Conservation (phyloP, 2,113 vertebrate species). For the Colinus virginianus region DNA sequence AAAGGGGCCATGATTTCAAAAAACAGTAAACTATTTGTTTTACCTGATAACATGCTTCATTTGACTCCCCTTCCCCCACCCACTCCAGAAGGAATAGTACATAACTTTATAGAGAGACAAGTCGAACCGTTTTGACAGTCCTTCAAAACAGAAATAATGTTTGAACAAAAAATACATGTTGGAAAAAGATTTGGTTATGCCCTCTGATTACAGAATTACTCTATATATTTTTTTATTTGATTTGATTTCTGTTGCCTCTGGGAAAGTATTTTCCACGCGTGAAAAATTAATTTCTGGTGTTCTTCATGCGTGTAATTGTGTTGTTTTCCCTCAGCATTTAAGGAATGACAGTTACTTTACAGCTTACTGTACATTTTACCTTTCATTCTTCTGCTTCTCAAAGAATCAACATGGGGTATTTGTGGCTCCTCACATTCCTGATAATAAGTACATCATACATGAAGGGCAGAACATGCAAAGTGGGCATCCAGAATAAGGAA, state of each 20-base stretch:
- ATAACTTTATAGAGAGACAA: constrained; percentile 15
- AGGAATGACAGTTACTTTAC: background rate
- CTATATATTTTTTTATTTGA: background rate
- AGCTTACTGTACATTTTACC: background rate
- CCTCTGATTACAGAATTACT: constrained; percentile 1
- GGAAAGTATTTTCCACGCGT: constrained; percentile 20
- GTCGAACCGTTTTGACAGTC: background rate
- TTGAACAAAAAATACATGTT: constrained; percentile 25
- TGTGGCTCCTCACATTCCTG: background rate
- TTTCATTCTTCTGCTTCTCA: background rate
- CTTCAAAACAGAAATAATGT: constrained; percentile 31
- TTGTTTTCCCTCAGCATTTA: background rate
- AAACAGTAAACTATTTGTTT: background rate
- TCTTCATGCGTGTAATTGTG: background rate
- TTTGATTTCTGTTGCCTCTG: constrained; percentile 13
- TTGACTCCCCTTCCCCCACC: constrained; percentile 13
- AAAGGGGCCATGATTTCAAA: constrained; percentile 25
- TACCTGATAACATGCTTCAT: constrained; percentile 39
- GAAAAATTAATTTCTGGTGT: constrained; percentile 25
- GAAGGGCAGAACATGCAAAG: background rate
- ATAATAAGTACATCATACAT: background rate
- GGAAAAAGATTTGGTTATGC: background rate
- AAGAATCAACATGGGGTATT: background rate
- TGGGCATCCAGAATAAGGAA: background rate
- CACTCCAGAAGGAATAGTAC: background rate